Evolutionary conservation across 2,113 vertebrate genomes (phyloP).

Genomic region (human (Homo sapiens)): DNA sequence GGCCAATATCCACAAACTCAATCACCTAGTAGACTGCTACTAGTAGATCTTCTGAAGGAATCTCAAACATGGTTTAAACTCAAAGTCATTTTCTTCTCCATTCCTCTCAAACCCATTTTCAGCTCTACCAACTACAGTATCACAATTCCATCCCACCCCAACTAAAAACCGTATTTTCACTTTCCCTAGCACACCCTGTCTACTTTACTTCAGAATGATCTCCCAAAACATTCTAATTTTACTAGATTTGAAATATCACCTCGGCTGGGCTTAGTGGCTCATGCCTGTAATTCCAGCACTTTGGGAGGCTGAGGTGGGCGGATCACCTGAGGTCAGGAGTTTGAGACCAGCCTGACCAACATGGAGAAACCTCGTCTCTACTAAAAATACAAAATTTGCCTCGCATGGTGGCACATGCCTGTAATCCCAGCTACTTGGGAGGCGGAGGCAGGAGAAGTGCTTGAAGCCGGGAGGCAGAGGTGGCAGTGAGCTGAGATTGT

Average conservation of each 20-base stretch:
- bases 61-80: constrained; percentile 27
- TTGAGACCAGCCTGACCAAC: too few species aligned
- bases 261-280: background rate
- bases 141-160: background rate
- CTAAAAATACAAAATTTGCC: too few species aligned
- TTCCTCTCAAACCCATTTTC: constrained; percentile 30
- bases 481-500: too few species aligned
- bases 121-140: constrained; percentile 8
- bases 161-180: constrained; percentile 36
- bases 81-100: constrained; percentile 29
- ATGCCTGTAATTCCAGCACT: too few species aligned
- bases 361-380: too few species aligned
- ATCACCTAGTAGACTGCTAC: background rate
- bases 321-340: too few species aligned
- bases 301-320: too few species aligned
- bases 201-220: background rate
- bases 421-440: too few species aligned
- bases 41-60: constrained; percentile 15
- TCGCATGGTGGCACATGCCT: too few species aligned
- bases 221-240: constrained; percentile 19
- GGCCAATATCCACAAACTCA: background rate
- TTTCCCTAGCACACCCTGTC: background rate
- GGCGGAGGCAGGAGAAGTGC: too few species aligned
- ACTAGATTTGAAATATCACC: background rate
- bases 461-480: too few species aligned